A percentile compares a stretch with the other conserved stretches of the same genome.
Evolutionary conservation across 2,797 vertebrate genomes (phyloP).

Genomic region (Enteromius afrohamiltoni): DNA sequence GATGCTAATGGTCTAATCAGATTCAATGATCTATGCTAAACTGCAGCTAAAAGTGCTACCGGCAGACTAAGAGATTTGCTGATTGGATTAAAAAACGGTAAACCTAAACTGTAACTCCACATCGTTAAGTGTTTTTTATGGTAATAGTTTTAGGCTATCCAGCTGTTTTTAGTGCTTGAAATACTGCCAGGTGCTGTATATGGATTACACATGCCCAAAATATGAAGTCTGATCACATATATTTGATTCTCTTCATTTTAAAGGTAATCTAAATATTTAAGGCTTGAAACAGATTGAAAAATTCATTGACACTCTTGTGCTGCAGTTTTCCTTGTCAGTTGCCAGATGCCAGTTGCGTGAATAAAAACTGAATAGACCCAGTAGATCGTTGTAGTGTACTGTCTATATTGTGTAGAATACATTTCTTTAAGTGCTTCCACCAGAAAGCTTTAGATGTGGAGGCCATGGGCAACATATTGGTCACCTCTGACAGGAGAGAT

Average conservation of each 20-base stretch:
- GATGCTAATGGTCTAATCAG: too few relatives aligned
- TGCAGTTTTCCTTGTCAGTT: too few relatives aligned
- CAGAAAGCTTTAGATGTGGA: slow-evolving; percentile 10
- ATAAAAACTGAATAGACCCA: background rate
- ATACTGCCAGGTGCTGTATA: background rate
- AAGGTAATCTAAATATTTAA: background rate
- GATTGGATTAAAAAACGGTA: too few relatives aligned
- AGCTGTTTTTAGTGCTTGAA: background rate
- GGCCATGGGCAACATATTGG: slow-evolving; percentile 50
- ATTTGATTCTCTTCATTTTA: background rate
- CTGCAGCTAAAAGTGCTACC: too few relatives aligned
- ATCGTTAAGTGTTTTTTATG: background rate
- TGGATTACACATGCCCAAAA: background rate
- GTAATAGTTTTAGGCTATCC: background rate
- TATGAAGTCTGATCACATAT: background rate
- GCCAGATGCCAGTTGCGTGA: background rate
- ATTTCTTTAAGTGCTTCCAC: background rate
- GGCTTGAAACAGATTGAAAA: background rate
- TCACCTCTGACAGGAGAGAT: slow-evolving; percentile 52
- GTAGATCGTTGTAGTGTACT: background rate
- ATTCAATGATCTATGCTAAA: too few relatives aligned
- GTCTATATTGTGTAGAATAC: background rate
- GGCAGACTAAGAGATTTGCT: too few relatives aligned
- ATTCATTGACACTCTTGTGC: background rate
- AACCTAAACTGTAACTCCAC: too few relatives aligned